Evolutionary conservation across 2,888 invertebrate genomes (phyloP), one percentile per base, ranked within the genome.

Genomic region (Apotomis betuletana): DNA sequence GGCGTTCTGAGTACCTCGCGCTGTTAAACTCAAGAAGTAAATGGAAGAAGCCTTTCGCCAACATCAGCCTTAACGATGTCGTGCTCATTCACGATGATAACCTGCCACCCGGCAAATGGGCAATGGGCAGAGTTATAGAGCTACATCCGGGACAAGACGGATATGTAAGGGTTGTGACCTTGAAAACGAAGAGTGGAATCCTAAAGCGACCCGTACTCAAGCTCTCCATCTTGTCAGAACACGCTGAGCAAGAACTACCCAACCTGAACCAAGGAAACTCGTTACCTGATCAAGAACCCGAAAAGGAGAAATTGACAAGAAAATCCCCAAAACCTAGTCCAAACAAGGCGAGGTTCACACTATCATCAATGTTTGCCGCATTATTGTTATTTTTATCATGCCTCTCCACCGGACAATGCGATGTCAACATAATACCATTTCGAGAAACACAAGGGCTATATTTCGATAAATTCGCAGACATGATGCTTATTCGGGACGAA

Each of bases 61-160:
- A 75, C 38, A 55, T 70, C 6, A n/a, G 67, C 44, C 13, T 70
- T 0, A 27, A 15, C 4, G 73, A 76, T 44, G n/a, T 75, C 5
- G 76, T 76, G 0, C 13, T 74, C 4, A 67, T 75, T 3, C 68
- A 73, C n/a, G 75, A 71, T 9, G 74, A 67, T 9, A 75, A 74
- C 63, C 51, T 76, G 4, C 75, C 75, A 3, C 46, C 75, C 3
- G 73, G 74, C 3, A 76, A 74, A 62, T 75, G 75, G 74, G 13
- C 57, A 1, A 15, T 75, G 41, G 75, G 69, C 0, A 38, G 69
- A 61, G 70, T 75, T n/a, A 64, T 54, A 12, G 63, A 64, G 3
- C 41, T 54, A 1, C 63, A 54, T 10, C 54, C 63, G 2, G 63
- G 63, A 10, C 36, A 38, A 10, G 15, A 15, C 15, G 15, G 15